Evolutionary conservation across 2,797 vertebrate species (phyloP), one percentile per base, ranked within the genome.

Genomic region (Scomberomorus guttatus): DNA sequence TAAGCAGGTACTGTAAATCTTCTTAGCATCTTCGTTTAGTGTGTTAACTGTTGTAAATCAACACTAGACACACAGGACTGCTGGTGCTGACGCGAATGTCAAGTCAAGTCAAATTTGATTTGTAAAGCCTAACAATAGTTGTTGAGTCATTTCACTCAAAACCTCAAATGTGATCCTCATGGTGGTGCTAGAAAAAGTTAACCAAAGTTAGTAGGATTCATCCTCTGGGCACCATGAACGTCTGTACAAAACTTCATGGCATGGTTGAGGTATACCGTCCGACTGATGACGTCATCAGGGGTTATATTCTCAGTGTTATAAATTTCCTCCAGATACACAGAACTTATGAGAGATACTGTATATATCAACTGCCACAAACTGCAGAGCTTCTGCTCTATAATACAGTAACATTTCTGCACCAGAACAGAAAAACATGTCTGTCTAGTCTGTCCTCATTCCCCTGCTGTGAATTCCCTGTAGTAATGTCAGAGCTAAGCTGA

Each of bases 401-500:
- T 59, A 39, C 6, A 70, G 12, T 25, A 20, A 48, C 4, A 65
- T 2, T 10, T 7, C 22, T 63, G 51, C 17, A 37, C 3, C 57
- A 17, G 6, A 65, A 24, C 10, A 66, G 10, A 56, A 37, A 60
- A 71, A 56, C 54, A 74, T 18, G 39, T 67, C 57, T 77, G 87
- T 86, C 81, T 83, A 65, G 63, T 56, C 54, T 44, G 73, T 65
- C 46, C 62, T 76, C 52, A 4, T 44, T 63, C 86, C 83, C 86
- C 90, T 69, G 85, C 87, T 86, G 90, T 71, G 85, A 83, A 79
- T 86, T 87, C 84, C 63, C 75, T 0, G 34, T 9, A 32, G 72
- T 64, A 80, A 81, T 86, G 83, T 88, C 83, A 20, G 62, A 82
- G 77, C 70, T 90, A 89, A 91, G 88, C 90, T 77, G 84, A 88